Evolutionary conservation across 2,113 vertebrate genomes (phyloP).

Genomic region (Barbus barbus): DNA sequence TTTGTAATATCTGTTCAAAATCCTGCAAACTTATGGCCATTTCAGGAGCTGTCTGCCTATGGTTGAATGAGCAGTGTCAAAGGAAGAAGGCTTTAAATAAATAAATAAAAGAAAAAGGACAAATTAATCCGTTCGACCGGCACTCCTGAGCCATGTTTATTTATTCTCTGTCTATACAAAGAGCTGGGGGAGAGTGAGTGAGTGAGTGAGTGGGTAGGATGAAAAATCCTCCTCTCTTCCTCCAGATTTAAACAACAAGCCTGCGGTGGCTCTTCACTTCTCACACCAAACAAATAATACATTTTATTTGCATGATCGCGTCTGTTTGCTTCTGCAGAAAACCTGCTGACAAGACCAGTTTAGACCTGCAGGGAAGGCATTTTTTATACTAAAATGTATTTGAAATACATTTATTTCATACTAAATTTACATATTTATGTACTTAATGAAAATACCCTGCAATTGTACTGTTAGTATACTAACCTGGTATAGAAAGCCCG

Average conservation of each 20-base stretch:
- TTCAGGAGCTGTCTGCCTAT: conserved; percentile 38
- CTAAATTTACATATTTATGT: too few relatives aligned
- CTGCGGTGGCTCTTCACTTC: too few relatives aligned
- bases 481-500: too few relatives aligned
- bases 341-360: too few relatives aligned
- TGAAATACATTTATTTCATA: too few relatives aligned
- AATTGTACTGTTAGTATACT: too few relatives aligned
- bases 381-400: too few relatives aligned
- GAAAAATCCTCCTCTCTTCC: conserved; percentile 66
- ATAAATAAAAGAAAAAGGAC: conserved; percentile 12
- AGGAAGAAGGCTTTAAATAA: conserved; percentile 39
- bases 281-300: conserved; percentile 43
- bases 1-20: conserved; percentile 9
- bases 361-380: too few relatives aligned
- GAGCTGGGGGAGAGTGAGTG: conserved; percentile 33
- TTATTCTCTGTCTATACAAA: conserved; percentile 66
- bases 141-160: conserved; percentile 71
- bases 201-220: conserved; percentile 45
- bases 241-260: conserved; percentile 61
- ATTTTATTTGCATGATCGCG: too few relatives aligned
- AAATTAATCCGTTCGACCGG: conserved; percentile 60
- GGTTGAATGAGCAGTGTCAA: conserved; percentile 55
- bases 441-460: too few relatives aligned
- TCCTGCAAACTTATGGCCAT: neutral
- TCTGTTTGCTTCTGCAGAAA: too few relatives aligned